phyloP scores from a whole-genome alignment of 1,140 invertebrate genomes.

The Leptinotarsa texana region DNA sequence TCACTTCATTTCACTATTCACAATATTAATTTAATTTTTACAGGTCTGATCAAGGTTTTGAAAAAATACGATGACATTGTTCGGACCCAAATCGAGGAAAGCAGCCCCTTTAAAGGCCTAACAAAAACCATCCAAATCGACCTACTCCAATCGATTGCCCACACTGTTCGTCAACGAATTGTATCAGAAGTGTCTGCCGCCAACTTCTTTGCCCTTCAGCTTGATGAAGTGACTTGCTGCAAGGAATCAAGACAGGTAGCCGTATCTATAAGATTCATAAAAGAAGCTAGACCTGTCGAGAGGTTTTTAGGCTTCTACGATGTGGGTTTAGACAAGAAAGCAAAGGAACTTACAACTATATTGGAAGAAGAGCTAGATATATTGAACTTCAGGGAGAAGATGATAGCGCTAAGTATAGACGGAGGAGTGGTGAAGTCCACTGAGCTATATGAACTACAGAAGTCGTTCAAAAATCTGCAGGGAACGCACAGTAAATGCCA shows the following conservation, averaged over 20 bases:
- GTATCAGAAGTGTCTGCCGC: background rate
- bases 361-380: conserved; percentile 1
- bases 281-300: background rate
- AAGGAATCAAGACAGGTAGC: conserved; percentile 9
- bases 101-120: conserved; percentile 8
- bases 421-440: conserved; percentile 11
- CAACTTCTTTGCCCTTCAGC: conserved; percentile 3
- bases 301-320: conserved; percentile 14
- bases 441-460: conserved; percentile 4
- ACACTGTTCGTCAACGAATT: conserved; percentile 14
- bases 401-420: conserved; percentile 8
- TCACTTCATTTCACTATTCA: too few relatives aligned
- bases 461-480: background rate
- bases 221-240: background rate
- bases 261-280: conserved; percentile 10
- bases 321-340: background rate
- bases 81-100: conserved; percentile 14
- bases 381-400: conserved; percentile 21
- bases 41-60: conserved; percentile 6
- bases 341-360: background rate
- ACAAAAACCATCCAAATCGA: conserved; percentile 10
- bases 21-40: background rate
- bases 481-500: background rate
- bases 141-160: conserved; percentile 8
- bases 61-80: conserved; percentile 23